phyloP scores from a whole-genome alignment of 2,113 vertebrate species.

The Pterophyllum scalare region DNA sequence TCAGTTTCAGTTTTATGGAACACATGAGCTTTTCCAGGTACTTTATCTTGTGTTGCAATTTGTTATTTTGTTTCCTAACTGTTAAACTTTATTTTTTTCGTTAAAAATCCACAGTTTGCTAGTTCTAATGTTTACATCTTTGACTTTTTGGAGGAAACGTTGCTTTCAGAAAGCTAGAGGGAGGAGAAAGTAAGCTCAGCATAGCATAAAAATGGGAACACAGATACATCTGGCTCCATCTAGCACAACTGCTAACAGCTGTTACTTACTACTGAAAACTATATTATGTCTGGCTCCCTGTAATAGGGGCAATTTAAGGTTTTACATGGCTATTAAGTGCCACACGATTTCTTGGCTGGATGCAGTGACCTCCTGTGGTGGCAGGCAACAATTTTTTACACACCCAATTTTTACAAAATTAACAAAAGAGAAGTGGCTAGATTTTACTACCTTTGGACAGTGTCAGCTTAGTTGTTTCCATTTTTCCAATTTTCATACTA shows the following conservation, averaged over 20 bases:
- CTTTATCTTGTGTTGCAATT: neutral
- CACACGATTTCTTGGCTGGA: neutral
- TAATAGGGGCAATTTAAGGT: neutral
- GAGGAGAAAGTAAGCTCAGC: neutral
- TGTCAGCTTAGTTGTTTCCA: neutral
- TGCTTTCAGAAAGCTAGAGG: neutral
- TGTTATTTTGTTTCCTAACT: neutral
- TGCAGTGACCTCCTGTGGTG: neutral
- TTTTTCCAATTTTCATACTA: neutral
- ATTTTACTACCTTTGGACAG: neutral
- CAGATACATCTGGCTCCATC: neutral
- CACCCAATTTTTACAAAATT: neutral
- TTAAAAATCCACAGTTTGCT: fast-evolving
- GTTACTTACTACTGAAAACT: neutral
- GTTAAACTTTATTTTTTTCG: neutral
- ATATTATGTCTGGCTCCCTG: fast-evolving
- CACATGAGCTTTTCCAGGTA: conserved; percentile 86
- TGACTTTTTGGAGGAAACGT: neutral
- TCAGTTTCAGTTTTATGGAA: conserved; percentile 90
- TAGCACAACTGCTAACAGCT: fast-evolving
- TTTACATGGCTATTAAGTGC: neutral
- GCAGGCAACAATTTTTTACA: neutral
- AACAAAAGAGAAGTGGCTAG: neutral
- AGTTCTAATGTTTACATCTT: neutral
- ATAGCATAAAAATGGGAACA: neutral